Base-by-base conservation (phyloP, 2,888 invertebrate species). In the Drosophila austrosaltans region DNA sequence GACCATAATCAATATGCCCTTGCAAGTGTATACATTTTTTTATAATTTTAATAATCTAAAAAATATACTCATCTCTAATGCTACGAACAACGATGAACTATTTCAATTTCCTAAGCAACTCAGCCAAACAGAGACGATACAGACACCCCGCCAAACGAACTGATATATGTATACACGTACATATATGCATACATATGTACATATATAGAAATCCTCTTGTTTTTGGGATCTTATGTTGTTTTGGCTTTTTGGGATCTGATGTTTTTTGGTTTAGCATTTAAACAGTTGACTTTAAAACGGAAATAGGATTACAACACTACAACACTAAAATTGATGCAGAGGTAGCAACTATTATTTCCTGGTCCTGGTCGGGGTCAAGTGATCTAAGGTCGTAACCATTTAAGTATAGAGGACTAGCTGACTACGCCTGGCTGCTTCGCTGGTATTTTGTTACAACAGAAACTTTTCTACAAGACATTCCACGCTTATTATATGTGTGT, bases 261-360 rank as follows among this genome's bases (percentile, higher is more conserved):
- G 72, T 73, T 73, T 36, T 57, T 62, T 64, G 39, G 72, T 40
- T 62, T 30, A 54, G 48, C 42, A 64, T 59, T 40, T 73, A 73
- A 84, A 81, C 81, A 79, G 79, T 88, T 83, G 89, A 81, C 82
- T 86, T 79, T 75, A 80, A 89, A 57, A 91, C 87, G 89, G 90
- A 90, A 91, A 91, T 91, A 84, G 90, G 91, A 91, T 91, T 91
- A 91, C 91, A 91, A 84, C 89, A 91, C 91, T 91, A 90, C 84
- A 80, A 91, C 91, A 91, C 90, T 82, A 16, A 16, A 16, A 16
- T 16, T 16, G 16, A 16, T 16, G 90, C 83, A 84, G 85, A 79
- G 79, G 76, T 76, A 83, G 58, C 54, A 63, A 59, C 75, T 20
- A 60, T 54, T 57, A 32, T 28, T 53, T 56, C 42, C 32, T 36